These are phyloP conservation scores for Cyrtonyx montezumae DNA, from an alignment of 2,113 vertebrate genomes.

Conservation along the genomic window DNA sequence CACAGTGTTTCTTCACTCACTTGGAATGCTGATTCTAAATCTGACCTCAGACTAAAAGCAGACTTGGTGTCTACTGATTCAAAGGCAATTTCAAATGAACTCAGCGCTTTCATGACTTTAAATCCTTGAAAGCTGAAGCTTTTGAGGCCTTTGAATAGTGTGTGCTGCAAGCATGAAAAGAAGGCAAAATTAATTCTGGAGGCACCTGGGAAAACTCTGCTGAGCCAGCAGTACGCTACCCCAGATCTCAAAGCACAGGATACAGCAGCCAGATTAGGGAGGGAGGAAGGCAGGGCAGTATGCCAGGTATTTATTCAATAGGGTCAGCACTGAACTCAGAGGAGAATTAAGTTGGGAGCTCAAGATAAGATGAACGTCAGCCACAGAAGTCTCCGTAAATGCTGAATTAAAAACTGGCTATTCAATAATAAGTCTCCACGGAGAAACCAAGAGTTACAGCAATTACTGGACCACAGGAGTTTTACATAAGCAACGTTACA, in stretches of 20 bases:
- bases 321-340: neutral
- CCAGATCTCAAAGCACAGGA: neutral
- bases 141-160: neutral
- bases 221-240: neutral
- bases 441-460: neutral
- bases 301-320: neutral
- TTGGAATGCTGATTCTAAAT: neutral
- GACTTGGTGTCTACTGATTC: neutral
- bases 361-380: neutral
- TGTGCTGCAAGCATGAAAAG: neutral
- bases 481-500: neutral
- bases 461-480: neutral
- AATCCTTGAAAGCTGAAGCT: neutral
- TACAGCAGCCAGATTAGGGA: neutral
- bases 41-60: neutral
- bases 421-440: neutral
- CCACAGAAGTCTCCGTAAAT: neutral
- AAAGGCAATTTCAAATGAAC: neutral
- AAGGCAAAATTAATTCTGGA: neutral
- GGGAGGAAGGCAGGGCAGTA: neutral
- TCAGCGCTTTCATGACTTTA: neutral
- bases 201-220: neutral
- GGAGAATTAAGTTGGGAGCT: neutral
- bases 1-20: neutral
- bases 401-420: neutral